These are phyloP conservation scores for Craterocephalus amniculus DNA, from an alignment of 2,797 vertebrate species.

Conservation along the genomic window DNA sequence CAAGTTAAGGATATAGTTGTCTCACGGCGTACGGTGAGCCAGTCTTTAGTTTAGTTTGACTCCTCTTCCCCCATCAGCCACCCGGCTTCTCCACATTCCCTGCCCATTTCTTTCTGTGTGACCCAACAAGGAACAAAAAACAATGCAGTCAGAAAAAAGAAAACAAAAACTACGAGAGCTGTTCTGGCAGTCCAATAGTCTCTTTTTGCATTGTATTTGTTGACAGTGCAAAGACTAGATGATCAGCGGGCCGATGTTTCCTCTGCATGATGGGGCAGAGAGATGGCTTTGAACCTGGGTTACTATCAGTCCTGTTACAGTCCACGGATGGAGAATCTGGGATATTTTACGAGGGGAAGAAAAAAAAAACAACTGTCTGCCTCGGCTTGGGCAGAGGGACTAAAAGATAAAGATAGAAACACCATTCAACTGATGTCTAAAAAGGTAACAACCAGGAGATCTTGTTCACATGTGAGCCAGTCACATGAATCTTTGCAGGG, in stretches of 20 bases:
- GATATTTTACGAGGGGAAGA: slow-evolving; percentile 60
- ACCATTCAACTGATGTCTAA: slow-evolving; percentile 99
- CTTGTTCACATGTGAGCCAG: slow-evolving; percentile 90
- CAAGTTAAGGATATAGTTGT: slow-evolving; percentile 79
- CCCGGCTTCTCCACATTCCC: slow-evolving; percentile 54
- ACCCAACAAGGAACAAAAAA: slow-evolving; percentile 55
- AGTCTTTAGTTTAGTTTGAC: slow-evolving; percentile 73
- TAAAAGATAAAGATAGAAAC: slow-evolving; percentile 89
- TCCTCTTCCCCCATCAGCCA: slow-evolving; percentile 61
- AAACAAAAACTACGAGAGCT: slow-evolving; percentile 56
- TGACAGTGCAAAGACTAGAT: slow-evolving; percentile 85
- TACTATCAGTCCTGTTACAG: slow-evolving; percentile 77
- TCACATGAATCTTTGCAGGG: slow-evolving; percentile 91
- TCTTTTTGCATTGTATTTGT: slow-evolving; percentile 81
- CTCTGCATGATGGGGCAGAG: slow-evolving; percentile 76
- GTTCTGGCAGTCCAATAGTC: slow-evolving; percentile 76
- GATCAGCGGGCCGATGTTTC: slow-evolving; percentile 78
- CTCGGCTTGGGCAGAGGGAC: slow-evolving; percentile 81
- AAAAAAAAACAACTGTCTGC: slow-evolving; percentile 74
- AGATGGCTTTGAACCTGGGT: slow-evolving; percentile 89
- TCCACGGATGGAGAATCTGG: slow-evolving; percentile 75
- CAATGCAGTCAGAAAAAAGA: slow-evolving; percentile 65
- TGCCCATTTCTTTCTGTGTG: slow-evolving; percentile 71
- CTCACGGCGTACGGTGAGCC: slow-evolving; percentile 67
- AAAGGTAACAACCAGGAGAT: slow-evolving; percentile 84